A percentile compares a stretch with the other conserved stretches of the same genome.
Evolutionary conservation across 2,797 vertebrate genomes (phyloP).

Genomic region (Macropodus opercularis): DNA sequence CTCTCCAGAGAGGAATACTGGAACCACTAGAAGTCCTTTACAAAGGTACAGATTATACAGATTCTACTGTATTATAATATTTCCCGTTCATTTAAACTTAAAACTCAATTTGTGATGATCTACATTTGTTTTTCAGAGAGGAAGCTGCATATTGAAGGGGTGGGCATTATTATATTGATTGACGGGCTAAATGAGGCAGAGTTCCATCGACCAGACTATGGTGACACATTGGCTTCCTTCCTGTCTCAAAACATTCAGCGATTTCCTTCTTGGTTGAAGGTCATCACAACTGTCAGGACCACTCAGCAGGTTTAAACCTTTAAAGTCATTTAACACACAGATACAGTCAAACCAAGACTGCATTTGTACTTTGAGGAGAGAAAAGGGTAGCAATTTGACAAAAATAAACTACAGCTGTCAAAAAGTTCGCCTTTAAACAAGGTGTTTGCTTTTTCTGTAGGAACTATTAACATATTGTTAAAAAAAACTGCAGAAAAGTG

Average conservation of each 20-base stretch:
- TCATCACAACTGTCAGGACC: conserved; percentile 95
- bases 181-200: conserved; percentile 97
- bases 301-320: conserved; percentile 82
- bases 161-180: conserved; percentile 93
- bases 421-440: too few relatives aligned
- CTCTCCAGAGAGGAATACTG: conserved; percentile 90
- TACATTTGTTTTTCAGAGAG: conserved; percentile 80
- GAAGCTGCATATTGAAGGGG: conserved; percentile 87
- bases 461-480: too few relatives aligned
- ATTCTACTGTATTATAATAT: background rate
- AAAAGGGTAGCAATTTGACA: too few relatives aligned
- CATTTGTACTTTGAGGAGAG: too few relatives aligned
- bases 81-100: background rate
- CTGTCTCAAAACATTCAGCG: conserved; percentile 91
- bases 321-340: background rate
- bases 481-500: too few relatives aligned
- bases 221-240: conserved; percentile 96
- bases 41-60: conserved; percentile 83
- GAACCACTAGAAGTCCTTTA: conserved; percentile 90
- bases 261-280: conserved; percentile 95
- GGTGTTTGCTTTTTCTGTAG: too few relatives aligned
- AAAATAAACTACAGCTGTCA: too few relatives aligned
- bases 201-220: conserved; percentile 98
- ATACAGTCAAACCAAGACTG: background rate
- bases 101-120: background rate